Base-by-base conservation (phyloP, 2,797 vertebrate species). In the Apogon talboti region DNA sequence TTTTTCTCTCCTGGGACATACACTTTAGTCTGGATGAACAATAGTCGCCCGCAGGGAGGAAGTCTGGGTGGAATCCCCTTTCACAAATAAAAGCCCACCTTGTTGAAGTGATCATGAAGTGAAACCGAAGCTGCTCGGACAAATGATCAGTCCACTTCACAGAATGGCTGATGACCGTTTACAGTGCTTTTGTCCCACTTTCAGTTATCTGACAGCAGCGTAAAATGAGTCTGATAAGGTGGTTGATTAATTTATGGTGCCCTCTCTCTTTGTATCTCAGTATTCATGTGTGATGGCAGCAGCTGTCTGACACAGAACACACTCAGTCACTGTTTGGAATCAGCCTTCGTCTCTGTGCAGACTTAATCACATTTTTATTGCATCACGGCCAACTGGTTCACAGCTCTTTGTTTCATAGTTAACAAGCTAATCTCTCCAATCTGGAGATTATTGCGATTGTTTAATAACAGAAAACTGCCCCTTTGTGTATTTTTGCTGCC, bases 381-480 rank as follows among this genome's bases (percentile, higher is more conserved):
- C 14, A 19, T 41, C 45, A 8, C 11, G 11, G 33, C 71, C 76
- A 62, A 64, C 60, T 64, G 71, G 64, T 69, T 47, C 45, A 0
- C 13, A 1, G 37, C 53, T 61, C 53, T 75, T 35, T 67, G 65
- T 78, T 66, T 28, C 7, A 8, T 41, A 12, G 55, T 80, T 82
- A 83, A 80, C 10, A 45, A 81, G 82, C 69, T 87, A 74, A 83
- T 82, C 37, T 15, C 18, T 35, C 77, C 80, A 64, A 74, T 75
- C 70, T 62, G 59, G 60, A 68, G 75, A 86, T 86, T 75, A 75
- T 62, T 59, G 59, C 7, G 14, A 47, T 45, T 46, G 40, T 66
- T 62, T 74, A 62, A 64, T 52, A 59, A 76, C 50, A 47, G 2
- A 24, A 33, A 21, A 8, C 53, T 59, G 45, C 47, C 58, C 50